Percentiles rank a stretch among this genome's conserved stretches.
Evolutionary conservation across 2,888 invertebrate species (phyloP).

Genomic region (Leptogaster cylindrica): DNA sequence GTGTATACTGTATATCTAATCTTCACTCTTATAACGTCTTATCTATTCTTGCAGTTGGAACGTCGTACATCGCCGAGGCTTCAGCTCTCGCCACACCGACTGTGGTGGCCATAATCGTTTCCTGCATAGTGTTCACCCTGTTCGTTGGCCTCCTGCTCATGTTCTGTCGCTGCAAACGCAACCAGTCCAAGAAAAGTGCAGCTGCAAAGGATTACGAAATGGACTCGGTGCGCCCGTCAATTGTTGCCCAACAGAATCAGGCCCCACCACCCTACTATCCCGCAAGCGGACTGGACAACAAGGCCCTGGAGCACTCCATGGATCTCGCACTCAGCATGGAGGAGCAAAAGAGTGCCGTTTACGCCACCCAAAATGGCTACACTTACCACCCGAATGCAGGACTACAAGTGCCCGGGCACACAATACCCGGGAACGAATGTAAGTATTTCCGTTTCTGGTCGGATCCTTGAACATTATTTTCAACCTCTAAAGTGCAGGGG

Average conservation of each 20-base stretch:
- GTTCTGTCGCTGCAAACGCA: slow-evolving; percentile 84
- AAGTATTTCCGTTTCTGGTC: slow-evolving; percentile 61
- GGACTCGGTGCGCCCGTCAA: slow-evolving; percentile 84
- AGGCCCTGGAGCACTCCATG: slow-evolving; percentile 87
- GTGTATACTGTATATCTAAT: no score
- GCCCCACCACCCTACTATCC: slow-evolving; percentile 91
- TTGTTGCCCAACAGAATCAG: slow-evolving; percentile 85
- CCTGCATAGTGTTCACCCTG: slow-evolving; percentile 79
- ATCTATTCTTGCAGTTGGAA: slow-evolving; percentile 73
- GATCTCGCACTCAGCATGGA: slow-evolving; percentile 83
- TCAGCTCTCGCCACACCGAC: slow-evolving; percentile 79
- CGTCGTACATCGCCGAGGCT: slow-evolving; percentile 80
- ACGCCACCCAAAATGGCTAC: slow-evolving; percentile 84
- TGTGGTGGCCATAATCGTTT: slow-evolving; percentile 77
- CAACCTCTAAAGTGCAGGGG: no score
- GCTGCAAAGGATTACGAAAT: slow-evolving; percentile 89
- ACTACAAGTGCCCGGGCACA: slow-evolving; percentile 69
- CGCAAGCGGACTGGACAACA: slow-evolving; percentile 87
- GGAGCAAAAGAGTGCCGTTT: slow-evolving; percentile 84
- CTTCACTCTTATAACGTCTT: no score
- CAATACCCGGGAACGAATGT: slow-evolving; percentile 81
- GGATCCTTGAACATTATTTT: neutral
- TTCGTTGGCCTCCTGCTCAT: slow-evolving; percentile 78
- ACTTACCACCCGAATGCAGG: slow-evolving; percentile 81
- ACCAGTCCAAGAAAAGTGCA: slow-evolving; percentile 79